Conservation (phyloP, 2,888 invertebrate genomes). For the Brenthis ino region DNA sequence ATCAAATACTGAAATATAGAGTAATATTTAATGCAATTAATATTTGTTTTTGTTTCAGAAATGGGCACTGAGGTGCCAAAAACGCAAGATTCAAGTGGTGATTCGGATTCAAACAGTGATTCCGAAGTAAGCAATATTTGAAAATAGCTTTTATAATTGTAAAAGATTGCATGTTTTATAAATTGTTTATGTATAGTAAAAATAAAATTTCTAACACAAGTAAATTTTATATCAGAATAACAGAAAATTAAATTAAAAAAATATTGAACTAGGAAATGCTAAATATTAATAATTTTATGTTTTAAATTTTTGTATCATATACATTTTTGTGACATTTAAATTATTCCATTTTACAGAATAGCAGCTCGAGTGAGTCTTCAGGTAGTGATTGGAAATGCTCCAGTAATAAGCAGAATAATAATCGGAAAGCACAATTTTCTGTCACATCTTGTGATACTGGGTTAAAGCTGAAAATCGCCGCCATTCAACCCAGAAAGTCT, state of each 20-base stretch:
- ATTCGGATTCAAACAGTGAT: constrained; percentile 84
- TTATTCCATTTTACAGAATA: constrained; percentile 61
- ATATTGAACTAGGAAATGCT: no score
- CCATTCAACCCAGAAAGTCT: constrained; percentile 77
- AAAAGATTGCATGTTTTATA: no score
- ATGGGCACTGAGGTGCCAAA: constrained; percentile 81
- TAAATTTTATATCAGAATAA: no score
- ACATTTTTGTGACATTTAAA: background rate
- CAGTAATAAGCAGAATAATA: constrained; percentile 58
- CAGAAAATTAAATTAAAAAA: no score
- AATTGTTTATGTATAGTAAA: no score
- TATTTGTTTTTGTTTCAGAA: constrained; percentile 58
- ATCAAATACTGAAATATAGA: background rate
- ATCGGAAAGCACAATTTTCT: constrained; percentile 80
- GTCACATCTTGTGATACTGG: constrained; percentile 84
- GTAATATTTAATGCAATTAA: background rate
- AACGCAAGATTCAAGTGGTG: constrained; percentile 79
- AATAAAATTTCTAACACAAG: no score
- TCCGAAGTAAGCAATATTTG: constrained; percentile 66
- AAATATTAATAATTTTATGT: no score
- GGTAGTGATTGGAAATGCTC: constrained; percentile 76
- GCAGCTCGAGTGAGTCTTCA: constrained; percentile 67
- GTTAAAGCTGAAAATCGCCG: constrained; percentile 83
- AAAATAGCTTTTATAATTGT: constrained; percentile 8
- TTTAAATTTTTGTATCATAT: background rate